These are phyloP conservation scores for Synergus itoensis DNA, from an alignment of 2,888 invertebrate genomes.

Conservation along the genomic window DNA sequence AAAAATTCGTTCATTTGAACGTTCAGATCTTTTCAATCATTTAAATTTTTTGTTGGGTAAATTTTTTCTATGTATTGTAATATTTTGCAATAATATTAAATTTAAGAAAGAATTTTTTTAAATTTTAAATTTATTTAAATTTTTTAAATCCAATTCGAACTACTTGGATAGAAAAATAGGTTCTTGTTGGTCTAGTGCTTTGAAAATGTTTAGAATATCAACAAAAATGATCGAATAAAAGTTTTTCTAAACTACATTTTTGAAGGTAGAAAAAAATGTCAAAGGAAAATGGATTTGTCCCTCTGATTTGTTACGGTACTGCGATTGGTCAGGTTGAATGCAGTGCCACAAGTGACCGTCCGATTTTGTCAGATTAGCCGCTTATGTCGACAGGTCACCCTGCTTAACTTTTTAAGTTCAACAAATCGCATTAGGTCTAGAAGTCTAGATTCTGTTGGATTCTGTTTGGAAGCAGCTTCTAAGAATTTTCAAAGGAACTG, in stretches of 20 bases:
- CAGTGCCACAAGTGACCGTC: constrained; percentile 16
- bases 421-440: constrained; percentile 52
- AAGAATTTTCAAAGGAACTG: background rate
- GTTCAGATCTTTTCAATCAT: no score
- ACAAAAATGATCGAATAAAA: no score
- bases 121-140: no score
- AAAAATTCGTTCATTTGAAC: no score
- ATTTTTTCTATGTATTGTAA: no score
- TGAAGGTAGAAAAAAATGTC: background rate
- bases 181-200: background rate
- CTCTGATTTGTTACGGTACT: constrained; percentile 30
- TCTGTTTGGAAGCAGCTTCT: background rate
- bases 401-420: constrained; percentile 56
- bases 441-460: constrained; percentile 34
- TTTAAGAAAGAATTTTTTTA: no score
- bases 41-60: no score
- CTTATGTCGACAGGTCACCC: constrained; percentile 44
- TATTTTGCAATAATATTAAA: no score
- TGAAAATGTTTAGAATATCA: background rate
- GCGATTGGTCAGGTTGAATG: constrained; percentile 34
- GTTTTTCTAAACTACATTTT: background rate
- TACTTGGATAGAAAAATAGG: background rate
- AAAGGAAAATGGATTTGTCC: constrained; percentile 37
- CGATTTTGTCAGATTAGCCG: constrained; percentile 40
- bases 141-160: no score